Conservation (phyloP, 2,888 invertebrate species). For the Tenodera sinensis region DNA sequence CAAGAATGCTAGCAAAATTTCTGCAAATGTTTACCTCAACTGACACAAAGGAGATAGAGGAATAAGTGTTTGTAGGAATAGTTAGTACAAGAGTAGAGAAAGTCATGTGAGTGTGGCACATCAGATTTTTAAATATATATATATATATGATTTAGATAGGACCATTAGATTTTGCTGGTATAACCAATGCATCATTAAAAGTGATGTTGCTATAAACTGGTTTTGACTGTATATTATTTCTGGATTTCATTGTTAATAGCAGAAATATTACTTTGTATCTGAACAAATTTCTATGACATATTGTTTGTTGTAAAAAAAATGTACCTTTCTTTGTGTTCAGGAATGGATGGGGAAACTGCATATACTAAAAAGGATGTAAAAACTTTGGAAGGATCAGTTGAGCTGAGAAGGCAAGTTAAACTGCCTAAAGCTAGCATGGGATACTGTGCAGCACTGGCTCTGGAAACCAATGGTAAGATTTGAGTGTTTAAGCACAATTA, state of each 20-base stretch:
- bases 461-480: conserved; percentile 75
- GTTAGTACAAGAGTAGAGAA: no score
- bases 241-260: background rate
- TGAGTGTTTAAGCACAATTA: no score
- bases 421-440: conserved; percentile 73
- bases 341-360: conserved; percentile 70
- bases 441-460: conserved; percentile 73
- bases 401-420: conserved; percentile 67
- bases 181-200: no score
- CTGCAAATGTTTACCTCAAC: no score
- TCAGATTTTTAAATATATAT: no score
- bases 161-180: no score
- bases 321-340: conserved; percentile 43
- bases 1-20: no score
- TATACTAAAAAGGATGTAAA: conserved; percentile 78
- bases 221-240: background rate
- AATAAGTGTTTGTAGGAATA: no score
- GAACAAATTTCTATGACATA: background rate
- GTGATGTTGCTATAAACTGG: no score
- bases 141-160: no score
- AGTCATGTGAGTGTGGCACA: no score
- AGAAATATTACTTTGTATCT: background rate
- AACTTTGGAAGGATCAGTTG: conserved; percentile 64
- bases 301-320: background rate
- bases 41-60: no score